Evolutionary conservation across 2,797 vertebrate genomes (phyloP).

Genomic region (Lagocephalus sceleratus): DNA sequence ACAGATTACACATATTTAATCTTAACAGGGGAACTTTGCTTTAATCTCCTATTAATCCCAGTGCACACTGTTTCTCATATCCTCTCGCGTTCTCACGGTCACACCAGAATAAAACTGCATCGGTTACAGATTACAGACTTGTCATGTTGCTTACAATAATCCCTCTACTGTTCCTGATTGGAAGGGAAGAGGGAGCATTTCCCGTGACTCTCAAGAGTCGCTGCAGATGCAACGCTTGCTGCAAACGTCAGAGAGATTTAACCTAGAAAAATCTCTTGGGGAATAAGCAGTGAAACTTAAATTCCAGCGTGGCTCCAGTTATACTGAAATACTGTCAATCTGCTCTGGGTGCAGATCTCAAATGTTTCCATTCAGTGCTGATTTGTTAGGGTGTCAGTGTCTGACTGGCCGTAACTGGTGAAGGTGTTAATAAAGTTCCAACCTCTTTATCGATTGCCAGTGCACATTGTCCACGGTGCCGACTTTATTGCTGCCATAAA

Average conservation of each 20-base stretch:
- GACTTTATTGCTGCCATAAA: slow-evolving; percentile 31
- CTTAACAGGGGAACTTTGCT: slow-evolving; percentile 53
- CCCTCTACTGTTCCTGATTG: slow-evolving; percentile 35
- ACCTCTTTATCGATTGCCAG: slow-evolving; percentile 54
- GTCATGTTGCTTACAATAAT: slow-evolving; percentile 39
- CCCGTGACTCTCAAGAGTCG: slow-evolving; percentile 23
- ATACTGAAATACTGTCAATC: slow-evolving; percentile 18
- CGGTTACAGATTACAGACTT: slow-evolving; percentile 40
- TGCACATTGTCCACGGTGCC: slow-evolving; percentile 39
- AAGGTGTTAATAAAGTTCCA: slow-evolving; percentile 65
- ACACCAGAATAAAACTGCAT: slow-evolving; percentile 18
- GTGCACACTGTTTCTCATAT: slow-evolving; percentile 26
- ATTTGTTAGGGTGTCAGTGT: slow-evolving; percentile 33
- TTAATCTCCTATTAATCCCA: slow-evolving; percentile 68
- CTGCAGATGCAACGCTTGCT: slow-evolving; percentile 24
- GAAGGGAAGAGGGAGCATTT: slow-evolving; percentile 31
- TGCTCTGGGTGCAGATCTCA: slow-evolving; percentile 6
- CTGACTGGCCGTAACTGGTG: slow-evolving; percentile 43
- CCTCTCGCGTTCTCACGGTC: slow-evolving; percentile 41
- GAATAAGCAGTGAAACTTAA: slow-evolving; percentile 20
- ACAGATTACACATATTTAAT: slow-evolving; percentile 73
- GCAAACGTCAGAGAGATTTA: slow-evolving; percentile 23
- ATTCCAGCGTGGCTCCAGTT: slow-evolving; percentile 13
- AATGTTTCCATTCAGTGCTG: too few relatives aligned
- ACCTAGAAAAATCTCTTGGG: slow-evolving; percentile 24